Base-by-base conservation (phyloP, 2,888 invertebrate species). In the Onchidella celtica region DNA sequence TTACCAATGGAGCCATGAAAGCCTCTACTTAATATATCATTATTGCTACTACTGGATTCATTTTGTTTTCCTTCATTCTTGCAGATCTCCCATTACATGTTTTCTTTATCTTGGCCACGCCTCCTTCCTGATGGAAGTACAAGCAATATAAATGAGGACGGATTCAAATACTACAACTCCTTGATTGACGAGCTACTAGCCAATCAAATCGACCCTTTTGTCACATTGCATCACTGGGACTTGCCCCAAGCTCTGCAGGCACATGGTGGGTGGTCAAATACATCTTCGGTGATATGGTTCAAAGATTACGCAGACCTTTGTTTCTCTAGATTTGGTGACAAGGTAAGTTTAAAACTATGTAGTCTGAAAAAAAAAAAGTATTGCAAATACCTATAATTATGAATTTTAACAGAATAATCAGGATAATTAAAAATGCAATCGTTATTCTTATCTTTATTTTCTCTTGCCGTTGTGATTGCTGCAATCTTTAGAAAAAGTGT, bases 81-180 rank as follows among this genome's bases (percentile, higher is more conserved):
- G 47, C 96, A 57, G 95, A 89, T 90, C 0, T 85, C 86, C n/a
- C 88, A 90, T 79, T 93, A 92, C 84, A 91, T 94, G 61, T 94
- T 94, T 85, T 94, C 94, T 2, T 87, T 94, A 57, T 95, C 96
- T 0, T 97, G 97, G 97, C 93, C 96, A 0, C 94, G 97, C 74
- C 94, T 97, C 69, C 93, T 97, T 83, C 96, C 97, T 0, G 95
- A 94, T 11, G 89, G 89, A 3, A 97, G 90, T 6, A 59, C 75
- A 3, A 57, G 17, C 55, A 36, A 27, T 9, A 29, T 96, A 36
- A 97, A 96, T 90, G 93, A 94, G 57, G 94, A 94, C 3, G 97
- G 96, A 21, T 94, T 97, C 9, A 93, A 95, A 79, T 97, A 97
- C 93, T 97, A 97, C 92, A 95, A 95, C 88, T 95, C 95, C 85